Percentiles rank a stretch among this genome's conserved stretches.
Evolutionary conservation across 2,797 vertebrate species (phyloP).

Genomic region (Xenentodon cancila): DNA sequence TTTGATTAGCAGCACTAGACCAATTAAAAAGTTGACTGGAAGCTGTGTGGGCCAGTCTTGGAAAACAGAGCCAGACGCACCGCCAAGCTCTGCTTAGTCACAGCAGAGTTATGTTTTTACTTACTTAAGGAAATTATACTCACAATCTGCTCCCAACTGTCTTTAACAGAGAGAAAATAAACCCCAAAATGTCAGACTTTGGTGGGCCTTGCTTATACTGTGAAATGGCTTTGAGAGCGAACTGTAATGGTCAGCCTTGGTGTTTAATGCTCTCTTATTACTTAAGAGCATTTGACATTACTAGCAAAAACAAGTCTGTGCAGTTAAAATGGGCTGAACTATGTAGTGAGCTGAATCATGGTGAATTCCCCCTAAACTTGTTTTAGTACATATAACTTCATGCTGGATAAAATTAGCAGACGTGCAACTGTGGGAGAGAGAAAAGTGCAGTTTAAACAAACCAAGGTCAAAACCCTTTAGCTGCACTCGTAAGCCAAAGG

Average conservation of each 20-base stretch:
- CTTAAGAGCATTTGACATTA: slow-evolving; percentile 8
- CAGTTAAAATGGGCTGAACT: not conserved
- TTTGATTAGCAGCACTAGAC: slow-evolving; percentile 77
- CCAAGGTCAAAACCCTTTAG: slow-evolving; percentile 57
- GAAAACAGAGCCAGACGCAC: slow-evolving; percentile 53
- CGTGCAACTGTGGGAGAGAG: slow-evolving; percentile 5
- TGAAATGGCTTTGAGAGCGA: slow-evolving; percentile 2
- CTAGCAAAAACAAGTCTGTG: not conserved
- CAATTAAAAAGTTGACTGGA: slow-evolving; percentile 74
- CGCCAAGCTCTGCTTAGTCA: slow-evolving; percentile 33
- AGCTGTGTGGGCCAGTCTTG: slow-evolving; percentile 43
- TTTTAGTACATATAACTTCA: not conserved
- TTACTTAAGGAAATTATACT: slow-evolving; percentile 54
- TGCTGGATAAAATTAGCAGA: slow-evolving; percentile 3
- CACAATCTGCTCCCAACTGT: slow-evolving; percentile 27
- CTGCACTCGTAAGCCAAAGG: slow-evolving; percentile 64
- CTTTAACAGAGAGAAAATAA: slow-evolving; percentile 6
- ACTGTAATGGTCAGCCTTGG: slow-evolving; percentile 5
- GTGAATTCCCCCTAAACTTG: slow-evolving; percentile 4
- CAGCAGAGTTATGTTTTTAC: slow-evolving; percentile 48
- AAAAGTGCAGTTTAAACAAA: slow-evolving; percentile 47
- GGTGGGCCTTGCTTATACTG: slow-evolving; percentile 19
- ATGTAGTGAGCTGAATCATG: slow-evolving; percentile 2
- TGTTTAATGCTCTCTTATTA: slow-evolving; percentile 23
- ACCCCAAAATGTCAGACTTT: slow-evolving; percentile 16